Base-by-base conservation (phyloP, 2,797 vertebrate genomes). In the Pelodytes ibericus region DNA sequence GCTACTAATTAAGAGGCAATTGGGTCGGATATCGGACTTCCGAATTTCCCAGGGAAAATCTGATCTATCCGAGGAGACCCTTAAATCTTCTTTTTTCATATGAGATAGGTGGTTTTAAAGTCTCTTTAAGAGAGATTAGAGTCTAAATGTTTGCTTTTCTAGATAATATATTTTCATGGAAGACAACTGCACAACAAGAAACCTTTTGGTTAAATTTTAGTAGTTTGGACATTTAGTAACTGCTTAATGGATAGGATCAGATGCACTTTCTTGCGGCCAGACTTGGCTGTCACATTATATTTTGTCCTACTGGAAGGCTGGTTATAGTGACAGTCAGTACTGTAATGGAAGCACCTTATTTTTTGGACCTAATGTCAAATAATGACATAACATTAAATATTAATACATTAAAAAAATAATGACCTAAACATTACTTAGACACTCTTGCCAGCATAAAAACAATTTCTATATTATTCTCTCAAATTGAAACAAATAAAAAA, bases 151-250 rank as follows among this genome's bases (percentile, higher is more conserved):
- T n/a, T n/a, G n/a, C n/a, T n/a, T n/a, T n/a, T n/a, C n/a, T n/a
- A n/a, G n/a, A n/a, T n/a, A n/a, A n/a, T n/a, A n/a, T n/a, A n/a
- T n/a, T n/a, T n/a, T n/a, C n/a, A n/a, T n/a, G n/a, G n/a, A n/a
- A n/a, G n/a, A n/a, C n/a, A n/a, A n/a, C n/a, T n/a, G n/a, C n/a
- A n/a, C n/a, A n/a, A n/a, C n/a, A n/a, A n/a, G n/a, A n/a, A n/a
- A n/a, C n/a, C n/a, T 57, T 57, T 20, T 51, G 39, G 70, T 25
- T 49, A 29, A 60, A 39, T 59, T 15, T 62, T 72, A n/a, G n/a
- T n/a, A 13, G 10, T 44, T 44, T 44, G 41, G 41, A 44, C 41
- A 44, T 44, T 3, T 3, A 44, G 3, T 44, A 16, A 44, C 41
- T 44, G 13, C 15, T 44, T 44, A 44, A 44, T 3, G 41, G 41